Base-by-base conservation (phyloP, 2,888 invertebrate genomes). In the Cephus pygmeus region DNA sequence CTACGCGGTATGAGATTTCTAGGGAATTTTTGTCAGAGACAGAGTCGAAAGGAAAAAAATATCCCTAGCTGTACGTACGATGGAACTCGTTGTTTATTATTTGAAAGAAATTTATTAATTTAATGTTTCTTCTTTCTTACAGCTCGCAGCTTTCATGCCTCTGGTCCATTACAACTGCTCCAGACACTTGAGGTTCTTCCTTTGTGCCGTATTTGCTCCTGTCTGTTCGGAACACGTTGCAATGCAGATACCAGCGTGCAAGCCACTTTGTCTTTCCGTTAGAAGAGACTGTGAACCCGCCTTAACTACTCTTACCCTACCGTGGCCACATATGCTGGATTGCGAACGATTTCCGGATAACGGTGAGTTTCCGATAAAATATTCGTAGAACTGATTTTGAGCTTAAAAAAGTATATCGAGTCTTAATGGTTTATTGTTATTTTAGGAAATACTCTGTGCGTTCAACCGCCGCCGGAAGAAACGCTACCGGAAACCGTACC, bases 171-270 rank as follows among this genome's bases (percentile, higher is more conserved):
- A 95, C 87, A 95, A 95, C 76, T 98, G 98, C 90, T 97, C 97
- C 6, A 93, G 94, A 79, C 95, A 97, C 88, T 94, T 97, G 71
- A 94, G 96, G 84, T 96, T 98, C 91, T 95, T 98, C 89, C 94
- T 98, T 81, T 98, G 98, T 92, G 96, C 97, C 30, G 95, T 98
- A 76, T 97, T 97, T 91, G 96, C 97, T 12, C 98, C 98, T 69
- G 95, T 98, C 91, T 98, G 98, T 92, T 97, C 97, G 40, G 96
- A 96, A 88, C 95, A 97, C 91, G 96, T 97, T 82, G 95, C 96
- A 35, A 96, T 96, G 85, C 95, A 97, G 69, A 96, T 98, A 81
- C 96, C 96, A 80, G 96, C 97, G 12, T 98, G 98, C 92, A 94
- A 96, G 81, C 95, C 96, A 34, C 95, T 98, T 83, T 98, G 98